Evolutionary conservation across 2,888 invertebrate species (phyloP), one percentile per base, ranked within the genome.

Genomic region (Liodrosophila aerea): DNA sequence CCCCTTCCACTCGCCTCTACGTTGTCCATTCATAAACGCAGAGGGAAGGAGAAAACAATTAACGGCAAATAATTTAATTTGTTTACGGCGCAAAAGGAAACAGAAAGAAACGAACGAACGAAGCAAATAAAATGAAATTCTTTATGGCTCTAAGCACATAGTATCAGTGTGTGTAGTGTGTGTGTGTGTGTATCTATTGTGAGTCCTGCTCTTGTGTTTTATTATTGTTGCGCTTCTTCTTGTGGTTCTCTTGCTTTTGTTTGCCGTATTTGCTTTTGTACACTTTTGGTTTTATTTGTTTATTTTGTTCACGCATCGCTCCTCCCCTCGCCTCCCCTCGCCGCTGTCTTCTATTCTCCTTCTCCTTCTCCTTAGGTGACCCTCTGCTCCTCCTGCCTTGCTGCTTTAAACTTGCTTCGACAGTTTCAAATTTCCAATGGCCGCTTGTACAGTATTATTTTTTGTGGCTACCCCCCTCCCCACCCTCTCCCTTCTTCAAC

Each of bases 21-120:
- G 16, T 12, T 36, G n/a, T 22, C 29, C 68, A 53, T 67, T 53
- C 66, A 66, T 54, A 44, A 64, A 53, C n/a, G 31, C 53, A 11
- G 13, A 11, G 46, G 1, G 33, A 2, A 11, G 29, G 29, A 43
- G 41, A 62, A 80, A 75, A 76, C 77, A 75, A 76, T 75, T 81
- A 75, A 64, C 62, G 49, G 57, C 69, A 73, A 75, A 73, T 73
- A 76, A 80, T 73, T 58, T 80, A 76, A 75, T 80, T 80, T 80
- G 76, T 64, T 76, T 80, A 76, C 73, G 54, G 76, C 68, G 37
- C 11, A 41, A 45, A 39, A 58, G 16, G 22, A 22, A 22, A 22
- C 22, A 12, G 27, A 39, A 13, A 5, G 31, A 11, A 13, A 8
- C n/a, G n/a, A 22, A 41, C 18, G 33, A 56, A 53, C 30, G 15